A percentile compares a stretch with the other conserved stretches of the same genome.
Evolutionary conservation across 2,888 invertebrate species (phyloP).

Genomic region (Acleris holmiana): DNA sequence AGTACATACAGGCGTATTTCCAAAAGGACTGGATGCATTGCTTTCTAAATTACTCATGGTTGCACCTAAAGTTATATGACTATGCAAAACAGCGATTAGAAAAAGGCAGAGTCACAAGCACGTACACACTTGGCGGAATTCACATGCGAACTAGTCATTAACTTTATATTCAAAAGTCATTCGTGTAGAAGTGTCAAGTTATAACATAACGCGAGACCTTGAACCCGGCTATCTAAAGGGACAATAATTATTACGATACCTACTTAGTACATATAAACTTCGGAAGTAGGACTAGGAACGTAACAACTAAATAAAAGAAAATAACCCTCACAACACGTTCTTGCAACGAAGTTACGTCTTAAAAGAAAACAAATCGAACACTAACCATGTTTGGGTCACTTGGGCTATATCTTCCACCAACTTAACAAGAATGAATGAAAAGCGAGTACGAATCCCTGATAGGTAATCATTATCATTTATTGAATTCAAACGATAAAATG

Average conservation of each 20-base stretch:
- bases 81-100: background rate
- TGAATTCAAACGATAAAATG: slow-evolving; percentile 16
- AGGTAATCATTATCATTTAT: slow-evolving; percentile 15
- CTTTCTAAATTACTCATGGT: slow-evolving; percentile 64
- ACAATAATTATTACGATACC: too few relatives aligned
- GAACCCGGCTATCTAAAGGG: slow-evolving; percentile 37
- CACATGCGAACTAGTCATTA: background rate
- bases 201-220: slow-evolving; percentile 21
- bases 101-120: background rate
- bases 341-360: background rate
- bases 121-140: background rate
- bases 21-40: slow-evolving; percentile 56
- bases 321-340: too few relatives aligned
- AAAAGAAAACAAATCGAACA: slow-evolving; percentile 2
- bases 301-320: background rate
- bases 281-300: background rate
- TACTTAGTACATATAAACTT: background rate
- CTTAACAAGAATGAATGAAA: slow-evolving; percentile 14
- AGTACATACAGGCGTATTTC: slow-evolving; percentile 60
- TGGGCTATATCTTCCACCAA: slow-evolving; percentile 5
- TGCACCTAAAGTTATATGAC: background rate
- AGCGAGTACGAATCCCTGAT: slow-evolving; percentile 3
- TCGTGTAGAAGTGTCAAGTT: too few relatives aligned
- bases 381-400: slow-evolving; percentile 28
- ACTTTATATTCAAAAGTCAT: background rate